Percentiles rank a stretch among this genome's conserved stretches.
Evolutionary conservation across 2,888 invertebrate genomes (phyloP).

Genomic region (Atherix ibis): DNA sequence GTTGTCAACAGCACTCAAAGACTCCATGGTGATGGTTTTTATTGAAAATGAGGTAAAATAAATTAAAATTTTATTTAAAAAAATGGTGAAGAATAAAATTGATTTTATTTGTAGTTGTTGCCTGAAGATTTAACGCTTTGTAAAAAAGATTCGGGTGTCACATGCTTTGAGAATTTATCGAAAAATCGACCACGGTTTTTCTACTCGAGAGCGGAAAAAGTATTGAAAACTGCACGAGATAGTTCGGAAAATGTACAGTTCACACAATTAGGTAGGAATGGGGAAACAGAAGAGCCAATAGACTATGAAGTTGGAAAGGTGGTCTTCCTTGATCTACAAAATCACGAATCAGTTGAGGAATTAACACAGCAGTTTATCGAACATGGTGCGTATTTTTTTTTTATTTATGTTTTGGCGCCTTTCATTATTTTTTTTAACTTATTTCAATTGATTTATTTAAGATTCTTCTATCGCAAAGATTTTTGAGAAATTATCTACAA

Average conservation of each 20-base stretch:
- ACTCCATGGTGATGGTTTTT: too few relatives aligned
- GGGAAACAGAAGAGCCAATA: slow-evolving; percentile 17
- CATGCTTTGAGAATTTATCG: slow-evolving; percentile 31
- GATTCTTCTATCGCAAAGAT: slow-evolving; percentile 39
- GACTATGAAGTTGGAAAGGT: slow-evolving; percentile 34
- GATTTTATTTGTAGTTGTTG: slow-evolving; percentile 31
- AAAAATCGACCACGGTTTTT: slow-evolving; percentile 34
- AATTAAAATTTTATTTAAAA: too few relatives aligned
- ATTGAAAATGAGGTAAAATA: too few relatives aligned
- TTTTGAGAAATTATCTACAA: slow-evolving; percentile 34
- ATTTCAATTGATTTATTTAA: slow-evolving; percentile 20
- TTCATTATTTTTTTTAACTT: too few relatives aligned
- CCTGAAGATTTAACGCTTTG: slow-evolving; percentile 34
- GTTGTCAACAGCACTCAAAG: too few relatives aligned
- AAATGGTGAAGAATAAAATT: too few relatives aligned
- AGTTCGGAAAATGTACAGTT: background rate
- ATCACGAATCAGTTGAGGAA: too few relatives aligned
- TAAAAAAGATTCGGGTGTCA: slow-evolving; percentile 23
- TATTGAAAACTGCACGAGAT: slow-evolving; percentile 17
- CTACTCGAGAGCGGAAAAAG: slow-evolving; percentile 44
- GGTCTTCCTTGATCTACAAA: slow-evolving; percentile 38
- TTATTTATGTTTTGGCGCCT: too few relatives aligned
- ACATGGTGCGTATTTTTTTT: too few relatives aligned
- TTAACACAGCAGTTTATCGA: too few relatives aligned
- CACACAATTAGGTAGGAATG: slow-evolving; percentile 36